Evolutionary conservation across 2,113 vertebrate genomes (phyloP).

Genomic region (Heterotilapia buettikoferi): DNA sequence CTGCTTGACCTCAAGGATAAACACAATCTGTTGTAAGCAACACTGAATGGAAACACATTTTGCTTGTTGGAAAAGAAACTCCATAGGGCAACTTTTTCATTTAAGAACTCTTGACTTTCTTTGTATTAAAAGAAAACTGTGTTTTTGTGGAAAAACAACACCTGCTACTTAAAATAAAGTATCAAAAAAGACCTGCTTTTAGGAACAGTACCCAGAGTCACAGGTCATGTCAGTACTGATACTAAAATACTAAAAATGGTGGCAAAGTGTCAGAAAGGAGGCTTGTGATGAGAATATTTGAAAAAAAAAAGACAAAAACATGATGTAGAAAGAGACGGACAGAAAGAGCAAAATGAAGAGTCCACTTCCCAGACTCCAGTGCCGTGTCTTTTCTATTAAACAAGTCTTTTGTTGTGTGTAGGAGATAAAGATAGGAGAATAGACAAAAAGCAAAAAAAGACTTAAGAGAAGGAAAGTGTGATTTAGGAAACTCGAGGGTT

Average conservation of each 20-base stretch:
- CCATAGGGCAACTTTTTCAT: not conserved
- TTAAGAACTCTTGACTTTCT: not conserved
- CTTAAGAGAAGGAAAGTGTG: not conserved
- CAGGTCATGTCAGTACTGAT: not conserved
- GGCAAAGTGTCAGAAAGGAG: not conserved
- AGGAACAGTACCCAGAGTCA: not conserved
- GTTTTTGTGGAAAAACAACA: not conserved
- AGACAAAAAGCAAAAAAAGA: not conserved
- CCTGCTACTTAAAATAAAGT: not conserved
- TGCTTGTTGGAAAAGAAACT: not conserved
- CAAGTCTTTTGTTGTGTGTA: not conserved
- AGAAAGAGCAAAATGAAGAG: not conserved
- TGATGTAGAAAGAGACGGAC: not conserved
- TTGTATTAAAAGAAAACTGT: not conserved
- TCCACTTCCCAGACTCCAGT: not conserved
- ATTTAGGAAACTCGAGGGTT: not conserved
- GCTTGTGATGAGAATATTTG: not conserved
- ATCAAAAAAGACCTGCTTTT: not conserved
- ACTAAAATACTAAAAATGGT: not conserved
- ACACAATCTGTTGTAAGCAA: not conserved
- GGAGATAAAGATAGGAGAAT: not conserved
- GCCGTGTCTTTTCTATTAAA: not conserved
- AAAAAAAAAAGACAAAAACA: not conserved
- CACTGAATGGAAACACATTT: not conserved
- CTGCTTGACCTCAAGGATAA: not conserved